phyloP scores from a whole-genome alignment of 2,797 vertebrate genomes.

The Prionace glauca region DNA sequence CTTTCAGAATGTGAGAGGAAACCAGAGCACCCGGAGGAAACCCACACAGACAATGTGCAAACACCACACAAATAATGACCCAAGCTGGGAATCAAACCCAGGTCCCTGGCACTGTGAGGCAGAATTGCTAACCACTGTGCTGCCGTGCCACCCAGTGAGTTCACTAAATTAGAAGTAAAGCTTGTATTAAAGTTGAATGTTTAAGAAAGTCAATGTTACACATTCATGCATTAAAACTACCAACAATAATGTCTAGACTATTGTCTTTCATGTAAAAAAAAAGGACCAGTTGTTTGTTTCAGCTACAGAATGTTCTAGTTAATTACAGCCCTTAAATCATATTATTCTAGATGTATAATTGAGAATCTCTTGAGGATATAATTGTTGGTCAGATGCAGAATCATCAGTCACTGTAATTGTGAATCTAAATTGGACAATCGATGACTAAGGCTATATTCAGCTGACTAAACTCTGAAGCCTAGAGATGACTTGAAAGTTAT shows the following conservation, averaged over 20 bases:
- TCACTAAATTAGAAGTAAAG: neutral
- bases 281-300: constrained; percentile 3
- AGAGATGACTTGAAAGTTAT: neutral
- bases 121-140: no score
- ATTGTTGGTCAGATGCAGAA: neutral
- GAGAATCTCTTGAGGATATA: neutral
- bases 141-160: no score
- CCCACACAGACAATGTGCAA: no score
- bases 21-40: no score
- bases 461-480: neutral
- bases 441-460: neutral
- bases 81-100: no score
- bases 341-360: constrained; percentile 13
- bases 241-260: neutral
- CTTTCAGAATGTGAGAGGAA: no score
- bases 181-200: neutral
- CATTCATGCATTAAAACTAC: neutral
- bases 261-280: neutral
- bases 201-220: neutral
- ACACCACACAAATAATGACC: no score
- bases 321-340: constrained; percentile 13
- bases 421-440: neutral
- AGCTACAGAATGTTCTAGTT: neutral
- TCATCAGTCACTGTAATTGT: neutral
- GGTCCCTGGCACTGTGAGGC: no score